Percentiles rank a stretch among this genome's conserved stretches.
Evolutionary conservation across 2,797 vertebrate genomes (phyloP).

Genomic region (Pangasius krempfi): DNA sequence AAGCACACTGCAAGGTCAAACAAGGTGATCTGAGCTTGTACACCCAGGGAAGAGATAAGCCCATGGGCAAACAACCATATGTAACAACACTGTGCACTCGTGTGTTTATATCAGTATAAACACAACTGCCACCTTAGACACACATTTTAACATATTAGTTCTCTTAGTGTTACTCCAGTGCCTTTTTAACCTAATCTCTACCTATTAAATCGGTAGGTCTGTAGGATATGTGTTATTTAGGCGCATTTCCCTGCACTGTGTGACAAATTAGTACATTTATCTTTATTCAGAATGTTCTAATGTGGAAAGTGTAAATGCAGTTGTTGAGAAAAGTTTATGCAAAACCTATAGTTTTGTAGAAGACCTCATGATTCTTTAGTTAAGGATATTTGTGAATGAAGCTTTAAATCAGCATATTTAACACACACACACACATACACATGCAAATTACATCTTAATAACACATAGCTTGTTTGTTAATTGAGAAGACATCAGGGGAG

Average conservation of each 20-base stretch:
- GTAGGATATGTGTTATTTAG: background rate
- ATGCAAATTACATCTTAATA: too few relatives aligned
- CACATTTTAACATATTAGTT: background rate
- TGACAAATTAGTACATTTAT: background rate
- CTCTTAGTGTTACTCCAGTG: background rate
- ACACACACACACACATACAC: too few relatives aligned
- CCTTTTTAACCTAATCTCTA: background rate
- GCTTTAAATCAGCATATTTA: too few relatives aligned
- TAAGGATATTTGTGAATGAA: too few relatives aligned
- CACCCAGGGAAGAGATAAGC: conserved; percentile 34
- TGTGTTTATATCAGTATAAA: conserved; percentile 19
- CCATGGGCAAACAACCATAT: conserved; percentile 10
- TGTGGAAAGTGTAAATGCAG: background rate
- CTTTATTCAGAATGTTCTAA: background rate
- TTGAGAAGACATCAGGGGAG: background rate
- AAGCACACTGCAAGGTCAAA: conserved; percentile 7
- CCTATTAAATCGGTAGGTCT: background rate
- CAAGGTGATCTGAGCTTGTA: conserved; percentile 29
- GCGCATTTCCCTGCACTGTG: background rate
- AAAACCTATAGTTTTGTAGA: background rate
- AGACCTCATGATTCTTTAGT: background rate
- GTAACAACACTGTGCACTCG: conserved; percentile 9
- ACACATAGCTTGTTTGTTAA: background rate
- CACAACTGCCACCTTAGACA: conserved; percentile 38
- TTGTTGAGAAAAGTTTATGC: background rate